These are phyloP conservation scores for Corynorhinus townsendii DNA, from an alignment of 2,113 vertebrate genomes.

Conservation along the genomic window DNA sequence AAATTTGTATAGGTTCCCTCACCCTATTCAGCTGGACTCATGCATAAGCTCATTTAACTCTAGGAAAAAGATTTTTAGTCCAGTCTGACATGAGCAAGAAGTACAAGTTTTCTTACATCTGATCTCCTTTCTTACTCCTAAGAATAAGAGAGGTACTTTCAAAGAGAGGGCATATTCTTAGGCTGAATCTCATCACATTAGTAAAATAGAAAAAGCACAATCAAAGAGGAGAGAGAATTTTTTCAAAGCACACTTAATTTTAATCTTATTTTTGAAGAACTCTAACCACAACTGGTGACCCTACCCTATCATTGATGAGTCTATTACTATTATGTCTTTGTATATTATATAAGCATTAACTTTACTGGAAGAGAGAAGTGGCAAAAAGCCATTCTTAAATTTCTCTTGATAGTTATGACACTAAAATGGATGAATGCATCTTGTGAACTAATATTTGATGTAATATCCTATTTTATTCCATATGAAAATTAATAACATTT, in stretches of 20 bases:
- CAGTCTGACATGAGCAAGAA: background rate
- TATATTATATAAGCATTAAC: background rate
- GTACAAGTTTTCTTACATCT: background rate
- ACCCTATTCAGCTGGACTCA: background rate
- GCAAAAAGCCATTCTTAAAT: background rate
- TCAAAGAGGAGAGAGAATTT: background rate
- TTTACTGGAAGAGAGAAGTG: background rate
- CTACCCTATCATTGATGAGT: background rate
- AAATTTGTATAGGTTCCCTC: background rate
- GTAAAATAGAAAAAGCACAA: background rate
- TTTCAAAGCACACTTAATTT: background rate
- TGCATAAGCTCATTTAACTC: background rate
- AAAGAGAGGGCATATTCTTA: background rate
- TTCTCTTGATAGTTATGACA: background rate
- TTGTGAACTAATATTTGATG: background rate
- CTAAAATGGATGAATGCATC: background rate
- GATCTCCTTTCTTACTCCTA: background rate
- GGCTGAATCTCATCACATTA: background rate
- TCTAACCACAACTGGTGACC: background rate
- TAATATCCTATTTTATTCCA: background rate
- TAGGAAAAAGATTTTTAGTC: background rate
- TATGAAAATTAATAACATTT: background rate
- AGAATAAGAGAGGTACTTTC: background rate
- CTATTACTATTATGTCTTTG: background rate
- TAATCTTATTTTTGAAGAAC: background rate